phyloP scores from a whole-genome alignment of 2,888 invertebrate species.

The Hylaea fasciaria region DNA sequence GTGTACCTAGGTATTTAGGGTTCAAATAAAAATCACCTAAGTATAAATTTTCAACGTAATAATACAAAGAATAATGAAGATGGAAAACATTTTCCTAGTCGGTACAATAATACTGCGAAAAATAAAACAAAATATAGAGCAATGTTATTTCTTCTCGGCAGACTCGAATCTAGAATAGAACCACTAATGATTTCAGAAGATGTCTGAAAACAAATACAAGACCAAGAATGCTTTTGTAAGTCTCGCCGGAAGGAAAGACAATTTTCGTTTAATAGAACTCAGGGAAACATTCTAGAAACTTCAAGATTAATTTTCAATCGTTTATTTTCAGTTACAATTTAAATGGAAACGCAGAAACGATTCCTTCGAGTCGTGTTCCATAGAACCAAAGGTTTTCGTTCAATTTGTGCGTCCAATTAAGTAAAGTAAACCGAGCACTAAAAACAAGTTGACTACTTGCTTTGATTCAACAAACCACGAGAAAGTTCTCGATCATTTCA shows the following conservation, averaged over 20 bases:
- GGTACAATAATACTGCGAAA: too few relatives aligned
- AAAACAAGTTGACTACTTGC: slow-evolving; percentile 15
- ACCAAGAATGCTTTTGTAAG: not conserved
- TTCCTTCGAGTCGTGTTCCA: not conserved
- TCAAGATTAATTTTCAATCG: slow-evolving; percentile 6
- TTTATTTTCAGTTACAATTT: not conserved
- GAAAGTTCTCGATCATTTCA: slow-evolving; percentile 1
- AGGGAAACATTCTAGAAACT: not conserved
- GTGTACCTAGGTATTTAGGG: too few relatives aligned
- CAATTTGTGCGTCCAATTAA: slow-evolving; percentile 16
- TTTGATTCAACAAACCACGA: slow-evolving; percentile 5
- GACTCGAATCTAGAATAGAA: too few relatives aligned
- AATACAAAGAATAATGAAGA: too few relatives aligned
- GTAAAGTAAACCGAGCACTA: slow-evolving; percentile 15
- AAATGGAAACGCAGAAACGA: slow-evolving; percentile 4
- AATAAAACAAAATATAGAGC: too few relatives aligned
- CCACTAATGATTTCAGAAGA: too few relatives aligned
- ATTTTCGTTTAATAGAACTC: not conserved
- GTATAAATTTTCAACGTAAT: too few relatives aligned
- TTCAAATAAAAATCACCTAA: too few relatives aligned
- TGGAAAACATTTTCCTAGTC: too few relatives aligned
- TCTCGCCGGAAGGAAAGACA: not conserved
- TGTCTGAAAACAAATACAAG: not conserved
- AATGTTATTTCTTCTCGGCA: too few relatives aligned
- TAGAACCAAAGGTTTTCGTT: slow-evolving; percentile 7